These are phyloP conservation scores for Chelonoidis abingdonii DNA, from an alignment of 2,113 vertebrate genomes.

Conservation along the genomic window DNA sequence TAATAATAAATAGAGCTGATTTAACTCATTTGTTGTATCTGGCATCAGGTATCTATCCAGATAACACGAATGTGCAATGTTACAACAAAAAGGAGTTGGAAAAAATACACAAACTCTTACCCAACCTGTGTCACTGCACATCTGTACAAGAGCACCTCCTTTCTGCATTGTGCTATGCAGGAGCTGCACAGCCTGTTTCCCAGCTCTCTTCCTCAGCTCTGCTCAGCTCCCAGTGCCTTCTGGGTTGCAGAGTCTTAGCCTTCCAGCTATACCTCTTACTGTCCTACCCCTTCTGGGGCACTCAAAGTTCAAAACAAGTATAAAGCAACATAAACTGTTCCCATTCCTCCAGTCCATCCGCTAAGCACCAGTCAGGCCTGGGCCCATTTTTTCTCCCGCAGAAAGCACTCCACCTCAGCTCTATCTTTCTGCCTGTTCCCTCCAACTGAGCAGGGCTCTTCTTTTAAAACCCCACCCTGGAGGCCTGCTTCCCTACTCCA, in stretches of 20 bases:
- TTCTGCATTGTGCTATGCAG: too few relatives aligned
- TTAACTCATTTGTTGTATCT: not conserved
- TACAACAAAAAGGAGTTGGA: not conserved
- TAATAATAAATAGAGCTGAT: not conserved
- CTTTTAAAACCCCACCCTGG: not conserved
- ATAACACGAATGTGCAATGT: not conserved
- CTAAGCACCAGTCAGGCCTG: not conserved
- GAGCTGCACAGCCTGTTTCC: too few relatives aligned
- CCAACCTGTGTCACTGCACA: not conserved
- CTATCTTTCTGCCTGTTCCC: not conserved
- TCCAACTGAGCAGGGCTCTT: not conserved
- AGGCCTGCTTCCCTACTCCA: not conserved
- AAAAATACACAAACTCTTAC: not conserved
- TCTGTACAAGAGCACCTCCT: too few relatives aligned
- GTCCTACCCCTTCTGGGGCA: not conserved
- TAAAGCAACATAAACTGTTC: not conserved
- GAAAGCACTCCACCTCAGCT: not conserved
- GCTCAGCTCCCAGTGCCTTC: too few relatives aligned
- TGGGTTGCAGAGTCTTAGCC: too few relatives aligned
- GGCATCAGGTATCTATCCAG: not conserved
- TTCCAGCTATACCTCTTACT: not conserved
- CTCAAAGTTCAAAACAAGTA: too few relatives aligned
- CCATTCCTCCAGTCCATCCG: not conserved
- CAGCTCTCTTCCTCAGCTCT: too few relatives aligned
- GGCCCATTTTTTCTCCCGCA: not conserved